Evolutionary conservation across 2,888 invertebrate species (phyloP), one percentile per base, ranked within the genome.

Genomic region (Lysandra coridon): DNA sequence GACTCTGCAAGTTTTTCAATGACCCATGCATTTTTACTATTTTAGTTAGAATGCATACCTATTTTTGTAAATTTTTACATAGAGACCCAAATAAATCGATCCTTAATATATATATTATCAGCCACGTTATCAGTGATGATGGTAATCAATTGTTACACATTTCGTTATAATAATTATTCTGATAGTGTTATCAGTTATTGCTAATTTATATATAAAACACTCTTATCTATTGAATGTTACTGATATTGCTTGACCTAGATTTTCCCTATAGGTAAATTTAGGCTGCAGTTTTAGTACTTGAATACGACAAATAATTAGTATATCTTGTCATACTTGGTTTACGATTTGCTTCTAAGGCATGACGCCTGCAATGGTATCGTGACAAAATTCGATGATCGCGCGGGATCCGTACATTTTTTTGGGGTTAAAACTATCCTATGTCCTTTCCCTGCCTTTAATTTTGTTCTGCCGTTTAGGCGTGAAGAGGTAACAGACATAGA

Each of bases 181-280:
- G 44, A 23, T 74, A 40, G 7, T n/a, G 74, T 74, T 44, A 74
- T 74, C 74, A 74, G 74, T 40, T 44, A 74, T 23, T 74, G 74
- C 74, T 74, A 74, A 74, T 74, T 74, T 74, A 23, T 74, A 44
- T 44, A 23, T 44, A n/a, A 74, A n/a, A 74, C 44, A 44, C 30
- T 74, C 10, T 74, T 74, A 74, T 74, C 74, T 44, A 23, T 44
- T 44, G 44, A 74, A 69, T 23, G 10, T n/a, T 40, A n/a, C 44
- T 74, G 73, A 74, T 74, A 74, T 2, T n/a, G 74, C n/a, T 1
- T 74, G 74, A 74, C 74, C 44, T 44, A 74, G 4, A 74, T 74
- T 33, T 4, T 33, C 4, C 33, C 44, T 5, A 44, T 37, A 40
- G 14, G 37, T 37, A 1, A 17, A 12, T 14, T 60, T 7, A 62